Evolutionary conservation across 30 jellyfish, hydroid and myxozoan genomes (phyloP).

Genomic region (Cassiopea xamachana): DNA sequence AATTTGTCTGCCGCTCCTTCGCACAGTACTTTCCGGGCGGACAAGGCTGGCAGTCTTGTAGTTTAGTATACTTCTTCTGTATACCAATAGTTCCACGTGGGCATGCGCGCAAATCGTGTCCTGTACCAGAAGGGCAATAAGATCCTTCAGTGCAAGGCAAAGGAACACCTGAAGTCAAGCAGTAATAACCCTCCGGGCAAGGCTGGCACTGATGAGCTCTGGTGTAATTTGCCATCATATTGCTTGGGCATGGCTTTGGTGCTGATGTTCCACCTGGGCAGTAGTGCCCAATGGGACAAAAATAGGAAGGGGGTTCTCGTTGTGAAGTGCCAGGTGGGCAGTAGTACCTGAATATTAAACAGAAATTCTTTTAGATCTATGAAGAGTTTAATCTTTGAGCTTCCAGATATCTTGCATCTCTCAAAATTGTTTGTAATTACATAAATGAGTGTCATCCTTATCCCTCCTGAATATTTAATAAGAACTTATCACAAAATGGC

Average conservation of each 20-base stretch:
- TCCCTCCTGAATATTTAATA: too few species aligned
- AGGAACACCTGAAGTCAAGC: constrained; percentile 90
- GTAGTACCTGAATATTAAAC: constrained; percentile 63
- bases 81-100: constrained; percentile 98
- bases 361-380: neutral
- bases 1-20: constrained; percentile 70
- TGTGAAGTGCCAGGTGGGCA: constrained; percentile 91
- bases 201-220: constrained; percentile 89
- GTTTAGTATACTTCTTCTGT: constrained; percentile 64
- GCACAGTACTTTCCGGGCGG: constrained; percentile 97
- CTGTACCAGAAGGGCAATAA: constrained; percentile 99
- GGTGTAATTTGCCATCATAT: constrained; percentile 93
- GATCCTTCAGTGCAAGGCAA: constrained; percentile 84
- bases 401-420: too few species aligned
- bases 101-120: constrained; percentile 89
- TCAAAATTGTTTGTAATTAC: too few species aligned
- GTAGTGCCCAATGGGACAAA: constrained; percentile 89
- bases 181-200: constrained; percentile 98
- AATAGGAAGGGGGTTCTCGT: constrained; percentile 79
- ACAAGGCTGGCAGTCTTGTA: constrained; percentile 93
- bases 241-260: constrained; percentile 96
- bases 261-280: constrained; percentile 97
- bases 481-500: too few species aligned
- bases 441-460: too few species aligned
- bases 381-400: neutral